A percentile compares a stretch with the other conserved stretches of the same genome.
Conservation (phyloP, 2,888 invertebrate genomes). For the Scaptomyza parva region DNA sequence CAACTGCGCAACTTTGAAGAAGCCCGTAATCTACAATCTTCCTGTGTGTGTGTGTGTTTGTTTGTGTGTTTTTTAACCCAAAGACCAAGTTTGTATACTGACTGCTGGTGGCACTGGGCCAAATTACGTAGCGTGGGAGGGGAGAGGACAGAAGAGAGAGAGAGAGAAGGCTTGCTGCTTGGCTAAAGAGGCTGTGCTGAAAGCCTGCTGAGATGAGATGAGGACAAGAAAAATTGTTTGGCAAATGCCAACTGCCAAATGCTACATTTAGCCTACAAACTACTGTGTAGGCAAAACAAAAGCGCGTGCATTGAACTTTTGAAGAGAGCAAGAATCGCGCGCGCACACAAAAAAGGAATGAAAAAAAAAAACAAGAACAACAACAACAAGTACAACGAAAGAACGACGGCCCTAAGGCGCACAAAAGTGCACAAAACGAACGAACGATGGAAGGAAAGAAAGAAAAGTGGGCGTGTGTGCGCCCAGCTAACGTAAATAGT, state of each 20-base stretch:
- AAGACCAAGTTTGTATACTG: slow-evolving; percentile 76
- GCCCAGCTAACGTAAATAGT: slow-evolving; percentile 70
- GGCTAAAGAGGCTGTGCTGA: slow-evolving; percentile 53
- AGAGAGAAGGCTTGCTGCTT: neutral
- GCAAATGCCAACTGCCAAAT: slow-evolving; percentile 52
- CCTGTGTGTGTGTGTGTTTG: slow-evolving; percentile 21
- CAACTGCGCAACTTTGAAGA: slow-evolving; percentile 47
- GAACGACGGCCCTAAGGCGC: slow-evolving; percentile 29
- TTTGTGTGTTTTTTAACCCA: slow-evolving; percentile 60
- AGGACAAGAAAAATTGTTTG: slow-evolving; percentile 16
- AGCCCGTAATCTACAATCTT: slow-evolving; percentile 8
- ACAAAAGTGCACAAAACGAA: slow-evolving; percentile 7
- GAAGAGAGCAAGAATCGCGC: slow-evolving; percentile 21
- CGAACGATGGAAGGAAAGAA: neutral
- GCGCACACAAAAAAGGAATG: slow-evolving; percentile 24
- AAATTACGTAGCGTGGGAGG: slow-evolving; percentile 29
- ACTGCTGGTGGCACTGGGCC: slow-evolving; percentile 74
- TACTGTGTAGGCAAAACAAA: slow-evolving; percentile 62
- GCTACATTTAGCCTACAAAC: slow-evolving; percentile 66
- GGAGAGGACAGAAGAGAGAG: no score
- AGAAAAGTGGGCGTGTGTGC: slow-evolving; percentile 61
- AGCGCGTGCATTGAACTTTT: slow-evolving; percentile 72
- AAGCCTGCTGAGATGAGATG: slow-evolving; percentile 25
- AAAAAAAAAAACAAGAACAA: no score
- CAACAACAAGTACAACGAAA: neutral